Conservation (phyloP, 1,140 invertebrate genomes). For the Ostrea edulis region DNA sequence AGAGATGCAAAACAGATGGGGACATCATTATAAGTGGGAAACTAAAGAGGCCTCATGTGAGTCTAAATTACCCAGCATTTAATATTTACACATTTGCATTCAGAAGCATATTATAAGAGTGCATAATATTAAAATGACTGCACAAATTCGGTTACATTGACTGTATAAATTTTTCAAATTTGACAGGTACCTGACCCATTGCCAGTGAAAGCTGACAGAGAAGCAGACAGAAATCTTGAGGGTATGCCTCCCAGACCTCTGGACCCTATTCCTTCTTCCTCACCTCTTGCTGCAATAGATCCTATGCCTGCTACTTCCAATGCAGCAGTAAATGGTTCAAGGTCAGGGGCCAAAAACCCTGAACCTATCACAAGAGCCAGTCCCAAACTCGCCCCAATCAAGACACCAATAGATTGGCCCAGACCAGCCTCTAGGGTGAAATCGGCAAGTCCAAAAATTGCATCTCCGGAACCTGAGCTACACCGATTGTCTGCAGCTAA, state of each 20-base stretch:
- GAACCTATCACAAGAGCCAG: conserved; percentile 42
- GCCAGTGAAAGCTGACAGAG: conserved; percentile 58
- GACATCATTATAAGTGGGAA: conserved; percentile 67
- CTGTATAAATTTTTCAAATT: no score
- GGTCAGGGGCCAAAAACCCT: conserved; percentile 55
- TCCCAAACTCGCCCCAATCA: conserved; percentile 51
- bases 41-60: conserved; percentile 61
- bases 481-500: conserved; percentile 5
- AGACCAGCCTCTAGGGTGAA: conserved; percentile 26
- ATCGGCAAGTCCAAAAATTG: conserved; percentile 46
- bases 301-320: not conserved
- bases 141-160: no score
- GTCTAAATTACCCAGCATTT: not conserved
- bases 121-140: no score
- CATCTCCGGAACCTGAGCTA: conserved; percentile 48
- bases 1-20: conserved; percentile 66
- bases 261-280: not conserved
- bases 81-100: not conserved
- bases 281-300: not conserved
- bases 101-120: not conserved
- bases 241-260: not conserved
- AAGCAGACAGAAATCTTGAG: conserved; percentile 49
- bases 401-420: conserved; percentile 46
- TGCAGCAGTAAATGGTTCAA: conserved; percentile 8
- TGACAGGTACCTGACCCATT: conserved; percentile 58